phyloP scores from a whole-genome alignment of 2,888 invertebrate genomes.

The Aleiodes leptofemur region DNA sequence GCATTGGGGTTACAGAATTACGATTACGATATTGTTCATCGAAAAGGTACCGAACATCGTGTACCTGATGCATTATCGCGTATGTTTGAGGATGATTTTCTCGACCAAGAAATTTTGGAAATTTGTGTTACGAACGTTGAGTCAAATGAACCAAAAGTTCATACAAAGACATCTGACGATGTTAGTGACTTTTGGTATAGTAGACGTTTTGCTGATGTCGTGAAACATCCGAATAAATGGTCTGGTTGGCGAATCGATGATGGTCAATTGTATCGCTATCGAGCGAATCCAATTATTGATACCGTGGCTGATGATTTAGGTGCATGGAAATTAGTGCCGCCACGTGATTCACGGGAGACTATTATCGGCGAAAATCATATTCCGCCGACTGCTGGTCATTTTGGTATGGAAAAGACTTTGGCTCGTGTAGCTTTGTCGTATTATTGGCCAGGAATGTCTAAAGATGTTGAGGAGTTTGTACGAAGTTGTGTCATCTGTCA shows the following conservation, averaged over 20 bases:
- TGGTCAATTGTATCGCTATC: conserved; percentile 34
- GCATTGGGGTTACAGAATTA: conserved; percentile 52
- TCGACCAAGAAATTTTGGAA: neutral
- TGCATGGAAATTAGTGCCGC: conserved; percentile 53
- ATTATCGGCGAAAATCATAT: conserved; percentile 31
- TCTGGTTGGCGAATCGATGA: conserved; percentile 42
- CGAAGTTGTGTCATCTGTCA: too few relatives aligned
- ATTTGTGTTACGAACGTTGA: too few relatives aligned
- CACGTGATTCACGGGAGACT: neutral
- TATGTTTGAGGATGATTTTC: conserved; percentile 37
- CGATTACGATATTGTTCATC: conserved; percentile 45
- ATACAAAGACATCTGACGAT: too few relatives aligned
- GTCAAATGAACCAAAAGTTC: too few relatives aligned
- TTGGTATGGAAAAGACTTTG: neutral
- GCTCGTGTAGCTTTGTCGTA: too few relatives aligned
- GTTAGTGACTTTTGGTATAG: too few relatives aligned
- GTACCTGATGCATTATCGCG: conserved; percentile 52
- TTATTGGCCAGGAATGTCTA: too few relatives aligned
- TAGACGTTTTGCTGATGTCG: neutral
- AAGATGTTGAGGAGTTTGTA: too few relatives aligned
- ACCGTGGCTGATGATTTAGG: conserved; percentile 35
- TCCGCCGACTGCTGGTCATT: too few relatives aligned
- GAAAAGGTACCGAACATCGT: conserved; percentile 35
- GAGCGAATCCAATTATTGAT: neutral
- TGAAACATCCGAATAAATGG: neutral